These are phyloP conservation scores for Tiliqua scincoides DNA, from an alignment of 2,113 vertebrate genomes.

Conservation along the genomic window DNA sequence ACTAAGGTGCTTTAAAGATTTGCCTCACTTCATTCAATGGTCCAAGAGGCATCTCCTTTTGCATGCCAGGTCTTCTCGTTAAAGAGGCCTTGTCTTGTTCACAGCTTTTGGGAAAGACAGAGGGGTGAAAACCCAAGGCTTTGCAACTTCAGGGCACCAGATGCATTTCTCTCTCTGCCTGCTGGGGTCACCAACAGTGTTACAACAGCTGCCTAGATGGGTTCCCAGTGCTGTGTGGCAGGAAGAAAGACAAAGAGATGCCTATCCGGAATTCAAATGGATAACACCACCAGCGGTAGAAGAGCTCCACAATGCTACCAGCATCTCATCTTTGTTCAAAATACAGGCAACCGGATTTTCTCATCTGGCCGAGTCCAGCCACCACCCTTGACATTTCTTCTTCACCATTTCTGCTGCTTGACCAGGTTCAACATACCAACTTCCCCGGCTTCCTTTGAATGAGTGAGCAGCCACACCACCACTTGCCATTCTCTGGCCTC, in stretches of 20 bases:
- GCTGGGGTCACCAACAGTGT: neutral
- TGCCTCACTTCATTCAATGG: neutral
- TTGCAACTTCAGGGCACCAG: neutral
- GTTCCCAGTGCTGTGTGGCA: neutral
- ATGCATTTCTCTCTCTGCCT: neutral
- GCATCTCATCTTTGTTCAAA: neutral
- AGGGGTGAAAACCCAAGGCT: neutral
- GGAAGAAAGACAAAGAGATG: neutral
- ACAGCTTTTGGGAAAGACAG: neutral
- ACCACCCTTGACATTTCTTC: neutral
- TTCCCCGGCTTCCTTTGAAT: neutral
- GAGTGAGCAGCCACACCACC: neutral
- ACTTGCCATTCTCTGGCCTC: fast-evolving
- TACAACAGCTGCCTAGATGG: neutral
- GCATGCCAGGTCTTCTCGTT: neutral
- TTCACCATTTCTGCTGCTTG: neutral
- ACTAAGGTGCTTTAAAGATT: conserved; percentile 13
- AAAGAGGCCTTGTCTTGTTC: neutral
- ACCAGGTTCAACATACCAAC: neutral
- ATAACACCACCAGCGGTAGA: neutral
- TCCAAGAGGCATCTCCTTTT: neutral
- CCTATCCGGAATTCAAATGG: neutral
- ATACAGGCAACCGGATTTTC: neutral
- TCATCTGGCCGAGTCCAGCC: neutral
- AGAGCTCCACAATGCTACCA: neutral